Conservation (phyloP, 2,888 invertebrate genomes). For the Parnassius apollo region DNA sequence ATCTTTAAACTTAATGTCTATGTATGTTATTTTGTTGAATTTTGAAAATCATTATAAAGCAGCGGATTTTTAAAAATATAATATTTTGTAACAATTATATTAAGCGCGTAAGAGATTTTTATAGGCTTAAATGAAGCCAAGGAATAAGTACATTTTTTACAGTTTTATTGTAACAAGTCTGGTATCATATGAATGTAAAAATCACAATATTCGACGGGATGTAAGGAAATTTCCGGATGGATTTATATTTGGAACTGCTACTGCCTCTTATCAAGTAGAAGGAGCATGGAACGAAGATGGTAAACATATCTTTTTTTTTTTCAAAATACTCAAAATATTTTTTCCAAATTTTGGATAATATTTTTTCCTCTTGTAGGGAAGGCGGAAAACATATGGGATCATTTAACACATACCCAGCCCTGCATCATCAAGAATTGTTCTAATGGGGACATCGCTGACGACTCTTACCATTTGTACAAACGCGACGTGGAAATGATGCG, state of each 20-base stretch:
- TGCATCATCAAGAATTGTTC: constrained; percentile 74
- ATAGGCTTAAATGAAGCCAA: too few species aligned
- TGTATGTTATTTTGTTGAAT: too few species aligned
- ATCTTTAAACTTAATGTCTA: too few species aligned
- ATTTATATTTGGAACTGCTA: constrained; percentile 42
- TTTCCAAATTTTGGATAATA: not conserved
- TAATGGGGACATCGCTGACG: constrained; percentile 80
- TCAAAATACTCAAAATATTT: not conserved
- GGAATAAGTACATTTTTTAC: too few species aligned
- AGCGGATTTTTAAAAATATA: too few species aligned
- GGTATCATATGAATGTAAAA: too few species aligned
- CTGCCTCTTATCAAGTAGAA: constrained; percentile 47
- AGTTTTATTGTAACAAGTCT: too few species aligned
- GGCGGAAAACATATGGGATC: constrained; percentile 82
- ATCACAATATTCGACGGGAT: too few species aligned
- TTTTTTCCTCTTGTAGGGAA: constrained; percentile 55
- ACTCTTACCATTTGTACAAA: constrained; percentile 80
- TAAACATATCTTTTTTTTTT: constrained; percentile 22
- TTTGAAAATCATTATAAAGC: too few species aligned
- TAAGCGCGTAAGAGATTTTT: too few species aligned
- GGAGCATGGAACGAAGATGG: constrained; percentile 50
- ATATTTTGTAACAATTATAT: too few species aligned
- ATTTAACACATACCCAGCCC: constrained; percentile 64
- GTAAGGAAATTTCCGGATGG: constrained; percentile 42
- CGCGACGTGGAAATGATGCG: constrained; percentile 70